Percentiles rank a stretch among this genome's conserved stretches.
Conservation (phyloP, 2,113 vertebrate species). For the Suncus etruscus region DNA sequence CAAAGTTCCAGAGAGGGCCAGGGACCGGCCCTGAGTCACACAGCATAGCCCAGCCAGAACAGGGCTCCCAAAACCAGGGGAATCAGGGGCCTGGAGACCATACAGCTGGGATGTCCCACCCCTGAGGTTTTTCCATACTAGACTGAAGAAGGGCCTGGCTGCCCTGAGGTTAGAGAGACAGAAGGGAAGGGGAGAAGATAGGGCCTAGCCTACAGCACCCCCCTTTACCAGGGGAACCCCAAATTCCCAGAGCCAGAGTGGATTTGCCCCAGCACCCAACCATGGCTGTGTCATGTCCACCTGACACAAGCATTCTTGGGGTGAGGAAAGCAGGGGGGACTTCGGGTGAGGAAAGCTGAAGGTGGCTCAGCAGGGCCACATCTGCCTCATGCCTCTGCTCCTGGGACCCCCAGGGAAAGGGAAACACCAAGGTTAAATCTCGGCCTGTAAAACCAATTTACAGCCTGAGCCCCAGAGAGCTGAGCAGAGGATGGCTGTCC, state of each 20-base stretch:
- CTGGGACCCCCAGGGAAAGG: constrained; percentile 73
- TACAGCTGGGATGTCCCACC: fast-evolving
- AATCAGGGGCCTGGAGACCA: not conserved
- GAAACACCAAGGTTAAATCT: constrained; percentile 44
- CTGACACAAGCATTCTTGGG: not conserved
- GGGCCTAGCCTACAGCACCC: not conserved
- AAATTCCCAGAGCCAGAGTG: not conserved
- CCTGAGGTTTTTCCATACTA: not conserved
- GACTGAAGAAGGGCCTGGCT: not conserved
- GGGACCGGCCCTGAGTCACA: not conserved
- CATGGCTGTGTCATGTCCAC: not conserved
- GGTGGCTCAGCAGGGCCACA: constrained; percentile 16
- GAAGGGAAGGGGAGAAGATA: fast-evolving
- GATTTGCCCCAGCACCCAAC: not conserved
- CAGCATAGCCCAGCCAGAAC: not conserved
- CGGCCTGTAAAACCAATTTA: constrained; percentile 79
- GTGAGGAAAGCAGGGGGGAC: too few relatives aligned
- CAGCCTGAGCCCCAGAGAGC: constrained; percentile 78
- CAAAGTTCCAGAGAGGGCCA: constrained; percentile 21
- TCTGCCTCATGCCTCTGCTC: constrained; percentile 56
- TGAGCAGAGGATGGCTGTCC: constrained; percentile 72
- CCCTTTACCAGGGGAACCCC: not conserved
- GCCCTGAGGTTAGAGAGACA: not conserved
- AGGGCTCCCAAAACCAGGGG: not conserved
- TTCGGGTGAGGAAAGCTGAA: not conserved